These are phyloP conservation scores for Arvicanthis niloticus DNA, from an alignment of 2,113 vertebrate species.

Conservation along the genomic window DNA sequence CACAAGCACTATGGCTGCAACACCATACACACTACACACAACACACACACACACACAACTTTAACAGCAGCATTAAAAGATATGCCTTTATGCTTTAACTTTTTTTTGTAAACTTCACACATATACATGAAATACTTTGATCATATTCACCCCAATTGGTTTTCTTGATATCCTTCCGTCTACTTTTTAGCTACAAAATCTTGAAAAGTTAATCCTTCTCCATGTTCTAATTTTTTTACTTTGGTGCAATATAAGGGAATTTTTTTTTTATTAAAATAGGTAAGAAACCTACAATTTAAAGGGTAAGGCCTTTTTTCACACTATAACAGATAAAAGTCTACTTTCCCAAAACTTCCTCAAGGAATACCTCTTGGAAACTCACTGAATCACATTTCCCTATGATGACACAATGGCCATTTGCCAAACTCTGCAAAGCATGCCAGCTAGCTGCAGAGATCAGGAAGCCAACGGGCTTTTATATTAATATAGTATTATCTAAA, in stretches of 20 bases:
- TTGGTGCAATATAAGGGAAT: background rate
- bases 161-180: background rate
- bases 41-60: background rate
- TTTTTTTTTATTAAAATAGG: background rate
- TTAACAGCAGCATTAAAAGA: background rate
- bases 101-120: background rate
- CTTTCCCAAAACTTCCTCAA: slow-evolving; percentile 37
- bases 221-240: background rate
- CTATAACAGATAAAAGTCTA: background rate
- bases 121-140: background rate
- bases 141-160: background rate
- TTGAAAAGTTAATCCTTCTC: background rate
- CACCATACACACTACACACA: background rate
- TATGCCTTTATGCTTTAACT: background rate
- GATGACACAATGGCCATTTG: slow-evolving; percentile 64
- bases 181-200: background rate
- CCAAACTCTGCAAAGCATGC: background rate
- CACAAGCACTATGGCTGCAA: background rate
- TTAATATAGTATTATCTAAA: background rate
- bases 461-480: background rate
- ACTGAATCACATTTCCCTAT: background rate
- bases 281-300: background rate
- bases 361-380: background rate
- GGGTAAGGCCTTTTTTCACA: background rate
- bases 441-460: slow-evolving; percentile 30